These are phyloP conservation scores for Scolopax bukidnonensis DNA, from an alignment of 2,797 vertebrate species.

Conservation along the genomic window DNA sequence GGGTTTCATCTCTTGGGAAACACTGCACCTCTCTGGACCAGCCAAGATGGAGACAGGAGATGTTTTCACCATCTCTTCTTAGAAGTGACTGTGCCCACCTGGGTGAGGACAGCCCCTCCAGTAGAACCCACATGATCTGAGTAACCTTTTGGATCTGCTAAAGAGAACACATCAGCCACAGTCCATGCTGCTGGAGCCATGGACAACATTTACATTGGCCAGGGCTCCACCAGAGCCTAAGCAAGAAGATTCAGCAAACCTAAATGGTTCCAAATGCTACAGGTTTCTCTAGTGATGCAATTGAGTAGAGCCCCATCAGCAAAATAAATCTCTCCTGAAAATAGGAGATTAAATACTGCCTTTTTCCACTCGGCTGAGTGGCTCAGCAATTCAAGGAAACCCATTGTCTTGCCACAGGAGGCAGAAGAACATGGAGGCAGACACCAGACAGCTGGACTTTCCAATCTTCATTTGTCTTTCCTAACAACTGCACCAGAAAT, in stretches of 20 bases:
- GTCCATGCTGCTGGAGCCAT: background rate
- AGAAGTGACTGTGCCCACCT: background rate
- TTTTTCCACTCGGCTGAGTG: background rate
- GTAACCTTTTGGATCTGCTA: background rate
- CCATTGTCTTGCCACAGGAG: background rate
- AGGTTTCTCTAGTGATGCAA: background rate
- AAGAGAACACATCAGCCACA: accelerated
- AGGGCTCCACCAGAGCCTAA: background rate
- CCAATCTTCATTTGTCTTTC: background rate
- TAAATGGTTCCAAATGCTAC: background rate
- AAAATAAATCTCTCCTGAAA: background rate
- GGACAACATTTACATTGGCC: background rate
- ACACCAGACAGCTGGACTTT: accelerated
- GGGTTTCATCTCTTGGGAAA: background rate
- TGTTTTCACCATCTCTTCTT: background rate
- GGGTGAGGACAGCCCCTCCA: background rate
- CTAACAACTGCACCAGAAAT: background rate
- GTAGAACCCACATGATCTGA: background rate
- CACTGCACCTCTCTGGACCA: background rate
- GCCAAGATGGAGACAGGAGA: background rate
- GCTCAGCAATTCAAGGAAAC: background rate
- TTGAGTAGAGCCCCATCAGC: background rate
- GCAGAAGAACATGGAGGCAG: background rate
- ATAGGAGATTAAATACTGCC: background rate
- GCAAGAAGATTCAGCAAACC: background rate